Percentiles rank a stretch among this genome's conserved stretches.
phyloP scores from a whole-genome alignment of 2,797 vertebrate genomes.

The Gallirallus australis region DNA sequence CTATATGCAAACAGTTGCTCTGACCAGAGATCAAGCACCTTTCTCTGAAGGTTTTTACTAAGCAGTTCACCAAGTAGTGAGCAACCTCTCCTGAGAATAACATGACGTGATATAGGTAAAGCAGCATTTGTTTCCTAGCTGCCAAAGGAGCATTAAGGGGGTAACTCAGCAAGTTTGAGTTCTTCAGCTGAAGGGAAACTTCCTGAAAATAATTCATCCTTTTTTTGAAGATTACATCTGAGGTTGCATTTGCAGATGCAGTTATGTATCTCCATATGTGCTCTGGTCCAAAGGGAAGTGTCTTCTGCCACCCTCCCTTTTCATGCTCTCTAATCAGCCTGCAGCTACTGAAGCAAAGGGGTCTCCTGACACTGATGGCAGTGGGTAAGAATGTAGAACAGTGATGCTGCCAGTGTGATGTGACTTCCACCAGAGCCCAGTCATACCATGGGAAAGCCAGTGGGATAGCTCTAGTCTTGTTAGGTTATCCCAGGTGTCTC shows the following conservation, averaged over 20 bases:
- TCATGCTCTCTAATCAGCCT: neutral
- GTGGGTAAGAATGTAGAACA: neutral
- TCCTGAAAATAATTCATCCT: constrained; percentile 34
- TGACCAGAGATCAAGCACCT: neutral
- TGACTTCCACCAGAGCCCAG: neutral
- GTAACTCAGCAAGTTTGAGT: neutral
- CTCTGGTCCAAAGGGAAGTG: neutral
- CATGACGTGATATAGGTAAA: neutral
- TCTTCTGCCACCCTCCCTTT: neutral
- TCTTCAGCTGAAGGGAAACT: constrained; percentile 15
- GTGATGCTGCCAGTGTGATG: fast-evolving
- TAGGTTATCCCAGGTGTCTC: neutral
- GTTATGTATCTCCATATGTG: neutral
- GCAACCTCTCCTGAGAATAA: neutral
- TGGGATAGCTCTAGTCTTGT: neutral
- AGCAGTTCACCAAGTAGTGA: neutral
- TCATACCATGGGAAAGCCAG: fast-evolving
- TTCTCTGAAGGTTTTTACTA: neutral
- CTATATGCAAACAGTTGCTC: neutral
- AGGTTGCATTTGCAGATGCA: neutral
- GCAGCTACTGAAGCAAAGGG: neutral
- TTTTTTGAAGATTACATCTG: neutral
- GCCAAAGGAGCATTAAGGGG: neutral
- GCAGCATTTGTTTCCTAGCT: constrained; percentile 16
- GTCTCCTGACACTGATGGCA: fast-evolving